Evolutionary conservation across 2,888 invertebrate species (phyloP).

Genomic region (Thumatha senex): DNA sequence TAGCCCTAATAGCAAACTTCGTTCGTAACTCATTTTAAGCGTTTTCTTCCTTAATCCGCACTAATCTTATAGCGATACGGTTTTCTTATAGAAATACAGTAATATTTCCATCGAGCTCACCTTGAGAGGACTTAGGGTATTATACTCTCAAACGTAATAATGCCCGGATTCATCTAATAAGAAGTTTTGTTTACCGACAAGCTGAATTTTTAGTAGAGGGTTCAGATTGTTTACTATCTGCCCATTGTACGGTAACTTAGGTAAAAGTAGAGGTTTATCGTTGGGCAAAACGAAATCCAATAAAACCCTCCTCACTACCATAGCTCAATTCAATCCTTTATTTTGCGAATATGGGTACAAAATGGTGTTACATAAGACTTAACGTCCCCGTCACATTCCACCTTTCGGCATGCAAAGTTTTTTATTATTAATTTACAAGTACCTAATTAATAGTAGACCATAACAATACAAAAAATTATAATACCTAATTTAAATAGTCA

Average conservation of each 20-base stretch:
- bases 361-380: too few relatives aligned
- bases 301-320: too few relatives aligned
- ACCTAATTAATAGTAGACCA: too few relatives aligned
- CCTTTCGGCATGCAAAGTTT: too few relatives aligned
- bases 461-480: too few relatives aligned
- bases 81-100: neutral
- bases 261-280: neutral
- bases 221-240: neutral
- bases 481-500: too few relatives aligned
- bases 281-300: too few relatives aligned
- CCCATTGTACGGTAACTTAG: neutral
- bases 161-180: neutral
- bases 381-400: too few relatives aligned
- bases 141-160: neutral
- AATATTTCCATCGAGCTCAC: neutral
- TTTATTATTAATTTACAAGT: too few relatives aligned
- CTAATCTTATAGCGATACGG: constrained; percentile 2
- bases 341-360: too few relatives aligned
- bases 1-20: neutral
- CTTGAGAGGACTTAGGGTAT: constrained; percentile 1
- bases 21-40: neutral
- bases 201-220: neutral
- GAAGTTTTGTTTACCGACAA: neutral
- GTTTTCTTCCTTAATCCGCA: neutral
- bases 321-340: too few relatives aligned